Percentiles rank a stretch among this genome's conserved stretches.
These are phyloP conservation scores for Spermophilus dauricus DNA, from an alignment of 2,113 vertebrate species.

Conservation along the genomic window DNA sequence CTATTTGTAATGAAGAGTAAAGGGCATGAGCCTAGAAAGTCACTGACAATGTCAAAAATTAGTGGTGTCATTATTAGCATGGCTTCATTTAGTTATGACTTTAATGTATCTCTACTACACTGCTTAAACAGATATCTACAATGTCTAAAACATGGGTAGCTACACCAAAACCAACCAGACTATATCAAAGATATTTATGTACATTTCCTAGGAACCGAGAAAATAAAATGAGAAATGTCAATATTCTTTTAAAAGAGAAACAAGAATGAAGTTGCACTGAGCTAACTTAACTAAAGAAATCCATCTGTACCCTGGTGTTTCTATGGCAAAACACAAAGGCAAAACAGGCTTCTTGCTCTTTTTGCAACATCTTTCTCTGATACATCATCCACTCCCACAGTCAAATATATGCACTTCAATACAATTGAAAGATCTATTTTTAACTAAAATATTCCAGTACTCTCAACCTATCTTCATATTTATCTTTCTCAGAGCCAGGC, in stretches of 20 bases:
- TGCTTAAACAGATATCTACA: background rate
- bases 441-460: constrained; percentile 26
- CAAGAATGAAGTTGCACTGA: background rate
- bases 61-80: constrained; percentile 15
- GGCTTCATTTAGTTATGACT: constrained; percentile 17
- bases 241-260: constrained; percentile 38
- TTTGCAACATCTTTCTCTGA: background rate
- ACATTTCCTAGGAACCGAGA: constrained; percentile 24
- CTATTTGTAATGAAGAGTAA: background rate
- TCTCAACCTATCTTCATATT: constrained; percentile 15
- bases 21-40: background rate
- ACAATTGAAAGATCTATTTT: background rate
- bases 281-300: constrained; percentile 1
- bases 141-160: background rate
- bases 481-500: constrained; percentile 12
- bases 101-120: background rate
- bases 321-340: background rate
- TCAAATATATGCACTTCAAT: background rate
- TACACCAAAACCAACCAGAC: background rate
- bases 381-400: background rate
- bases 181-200: background rate
- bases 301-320: background rate
- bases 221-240: constrained; percentile 66
- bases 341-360: constrained; percentile 27
- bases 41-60: background rate